A percentile compares a stretch with the other conserved stretches of the same genome.
These are phyloP conservation scores for Actias luna DNA, from an alignment of 2,888 invertebrate species.

Conservation along the genomic window DNA sequence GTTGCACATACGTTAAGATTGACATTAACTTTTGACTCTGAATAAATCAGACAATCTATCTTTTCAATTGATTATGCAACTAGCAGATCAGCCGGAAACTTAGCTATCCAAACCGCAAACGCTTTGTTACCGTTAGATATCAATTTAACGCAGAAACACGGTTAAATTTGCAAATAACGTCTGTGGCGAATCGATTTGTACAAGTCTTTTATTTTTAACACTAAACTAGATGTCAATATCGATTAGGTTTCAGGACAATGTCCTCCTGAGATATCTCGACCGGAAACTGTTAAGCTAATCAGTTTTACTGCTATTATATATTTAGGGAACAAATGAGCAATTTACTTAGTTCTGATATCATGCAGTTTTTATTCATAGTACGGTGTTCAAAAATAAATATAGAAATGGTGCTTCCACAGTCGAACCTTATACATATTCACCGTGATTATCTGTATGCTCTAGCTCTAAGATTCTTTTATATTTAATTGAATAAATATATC, in stretches of 20 bases:
- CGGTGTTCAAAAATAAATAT: no score
- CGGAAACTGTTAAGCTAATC: not conserved
- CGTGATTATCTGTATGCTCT: not conserved
- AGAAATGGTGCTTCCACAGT: not conserved
- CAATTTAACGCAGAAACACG: conserved; percentile 27
- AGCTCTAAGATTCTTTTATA: not conserved
- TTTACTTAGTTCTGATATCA: no score
- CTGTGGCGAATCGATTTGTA: conserved; percentile 27
- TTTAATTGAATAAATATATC: not conserved
- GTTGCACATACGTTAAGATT: no score
- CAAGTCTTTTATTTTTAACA: conserved; percentile 13
- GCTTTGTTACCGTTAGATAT: conserved; percentile 19
- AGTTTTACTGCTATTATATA: no score
- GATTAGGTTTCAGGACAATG: not conserved
- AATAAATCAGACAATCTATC: not conserved
- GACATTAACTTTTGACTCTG: no score
- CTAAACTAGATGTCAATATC: conserved; percentile 3
- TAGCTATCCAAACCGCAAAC: not conserved
- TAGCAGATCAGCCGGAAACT: not conserved
- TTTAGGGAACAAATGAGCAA: no score
- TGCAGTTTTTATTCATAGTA: no score
- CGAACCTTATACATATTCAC: not conserved
- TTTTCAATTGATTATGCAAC: not conserved
- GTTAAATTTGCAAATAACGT: conserved; percentile 16
- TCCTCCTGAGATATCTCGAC: not conserved